These are phyloP conservation scores for Unio pictorum DNA, from an alignment of 2,888 invertebrate species.

Conservation along the genomic window DNA sequence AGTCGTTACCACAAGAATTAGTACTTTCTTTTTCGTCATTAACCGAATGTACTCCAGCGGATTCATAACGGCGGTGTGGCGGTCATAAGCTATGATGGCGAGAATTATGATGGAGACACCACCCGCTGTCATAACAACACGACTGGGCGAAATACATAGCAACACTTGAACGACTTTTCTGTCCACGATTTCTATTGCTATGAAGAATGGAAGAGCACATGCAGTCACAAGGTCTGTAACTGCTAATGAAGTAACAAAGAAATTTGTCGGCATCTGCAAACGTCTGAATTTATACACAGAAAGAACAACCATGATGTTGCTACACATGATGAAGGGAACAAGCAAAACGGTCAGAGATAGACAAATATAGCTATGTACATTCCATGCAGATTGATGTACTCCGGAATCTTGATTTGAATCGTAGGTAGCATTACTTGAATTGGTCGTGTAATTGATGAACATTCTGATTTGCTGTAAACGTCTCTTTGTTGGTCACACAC, in stretches of 20 bases:
- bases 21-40: slow-evolving; percentile 77
- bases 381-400: slow-evolving; percentile 3
- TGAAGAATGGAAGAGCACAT: slow-evolving; percentile 76
- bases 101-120: slow-evolving; percentile 77
- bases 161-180: slow-evolving; percentile 54
- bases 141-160: slow-evolving; percentile 77
- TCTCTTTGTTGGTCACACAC: no score
- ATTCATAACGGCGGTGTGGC: slow-evolving; percentile 77
- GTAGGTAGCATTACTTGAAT: no score
- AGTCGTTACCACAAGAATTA: slow-evolving; percentile 75
- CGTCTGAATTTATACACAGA: slow-evolving; percentile 78
- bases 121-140: slow-evolving; percentile 76
- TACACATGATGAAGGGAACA: slow-evolving; percentile 76
- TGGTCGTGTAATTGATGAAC: no score
- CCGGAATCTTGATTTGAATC: no score
- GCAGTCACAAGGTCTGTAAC: slow-evolving; percentile 78
- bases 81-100: slow-evolving; percentile 78
- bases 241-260: slow-evolving; percentile 77
- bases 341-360: slow-evolving; percentile 23
- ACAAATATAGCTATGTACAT: slow-evolving; percentile 13
- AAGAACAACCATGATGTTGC: slow-evolving; percentile 77
- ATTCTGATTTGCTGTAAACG: no score
- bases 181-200: slow-evolving; percentile 70
- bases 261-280: slow-evolving; percentile 78
- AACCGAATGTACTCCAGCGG: slow-evolving; percentile 78